Percentiles rank a stretch among this genome's conserved stretches.
phyloP scores from a whole-genome alignment of 2,797 vertebrate species.

The Clarias laeviceps region DNA sequence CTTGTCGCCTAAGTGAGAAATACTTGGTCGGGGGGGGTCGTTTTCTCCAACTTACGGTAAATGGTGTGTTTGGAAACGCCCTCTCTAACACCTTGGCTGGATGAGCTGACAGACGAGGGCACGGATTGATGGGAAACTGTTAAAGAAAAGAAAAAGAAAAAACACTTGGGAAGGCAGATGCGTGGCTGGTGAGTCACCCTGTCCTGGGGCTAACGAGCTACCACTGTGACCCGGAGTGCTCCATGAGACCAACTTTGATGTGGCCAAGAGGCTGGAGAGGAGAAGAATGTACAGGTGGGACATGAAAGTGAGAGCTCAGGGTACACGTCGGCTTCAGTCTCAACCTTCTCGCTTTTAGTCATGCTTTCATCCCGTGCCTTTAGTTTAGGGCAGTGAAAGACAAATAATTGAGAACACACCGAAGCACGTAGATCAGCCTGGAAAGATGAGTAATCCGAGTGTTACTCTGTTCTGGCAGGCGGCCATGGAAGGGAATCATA shows the following conservation, averaged over 20 bases:
- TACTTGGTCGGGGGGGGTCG: not conserved
- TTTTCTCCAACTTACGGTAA: slow-evolving; percentile 66
- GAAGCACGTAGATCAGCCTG: slow-evolving; percentile 65
- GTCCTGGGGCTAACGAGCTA: slow-evolving; percentile 54
- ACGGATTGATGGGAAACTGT: slow-evolving; percentile 72
- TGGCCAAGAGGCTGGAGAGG: slow-evolving; percentile 62
- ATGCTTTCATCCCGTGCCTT: slow-evolving; percentile 46
- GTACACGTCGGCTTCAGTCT: slow-evolving; percentile 40
- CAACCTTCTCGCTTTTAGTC: slow-evolving; percentile 53
- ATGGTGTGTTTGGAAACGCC: slow-evolving; percentile 55
- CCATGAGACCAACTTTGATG: slow-evolving; percentile 67
- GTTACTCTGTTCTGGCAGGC: slow-evolving; percentile 65
- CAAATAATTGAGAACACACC: slow-evolving; percentile 66
- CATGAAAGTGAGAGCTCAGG: slow-evolving; percentile 72
- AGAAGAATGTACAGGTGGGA: slow-evolving; percentile 69
- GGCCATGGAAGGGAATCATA: slow-evolving; percentile 64
- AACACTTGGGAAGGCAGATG: slow-evolving; percentile 66
- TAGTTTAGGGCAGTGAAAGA: slow-evolving; percentile 49
- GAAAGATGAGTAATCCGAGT: slow-evolving; percentile 73
- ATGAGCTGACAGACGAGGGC: slow-evolving; percentile 69
- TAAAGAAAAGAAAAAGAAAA: slow-evolving; percentile 50
- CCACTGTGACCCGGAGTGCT: slow-evolving; percentile 57
- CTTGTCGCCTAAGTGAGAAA: slow-evolving; percentile 50
- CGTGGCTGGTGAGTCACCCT: slow-evolving; percentile 68
- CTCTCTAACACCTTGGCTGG: slow-evolving; percentile 56